Percentiles rank a stretch among this genome's conserved stretches.
Evolutionary conservation across 1,140 invertebrate genomes (phyloP).

Genomic region (Drosophila littoralis): DNA sequence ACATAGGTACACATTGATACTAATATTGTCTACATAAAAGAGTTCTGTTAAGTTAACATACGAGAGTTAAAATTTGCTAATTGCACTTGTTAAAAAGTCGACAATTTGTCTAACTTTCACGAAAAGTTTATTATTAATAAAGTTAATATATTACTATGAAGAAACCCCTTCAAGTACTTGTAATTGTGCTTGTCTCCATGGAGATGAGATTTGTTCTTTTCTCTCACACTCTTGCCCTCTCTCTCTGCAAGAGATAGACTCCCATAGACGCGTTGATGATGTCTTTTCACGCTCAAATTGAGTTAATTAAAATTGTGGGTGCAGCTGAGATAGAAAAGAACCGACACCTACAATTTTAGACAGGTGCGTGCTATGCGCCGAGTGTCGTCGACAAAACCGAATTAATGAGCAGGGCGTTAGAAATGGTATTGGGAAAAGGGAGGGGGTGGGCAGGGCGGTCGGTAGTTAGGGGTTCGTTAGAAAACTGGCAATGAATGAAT

Average conservation of each 20-base stretch:
- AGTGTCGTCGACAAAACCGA: constrained; percentile 50
- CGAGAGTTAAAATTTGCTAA: not conserved
- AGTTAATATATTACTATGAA: constrained; percentile 5
- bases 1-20: not conserved
- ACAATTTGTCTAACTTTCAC: not conserved
- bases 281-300: constrained; percentile 67
- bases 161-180: constrained; percentile 9
- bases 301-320: constrained; percentile 59
- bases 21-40: not conserved
- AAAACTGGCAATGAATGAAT: constrained; percentile 41
- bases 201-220: constrained; percentile 5
- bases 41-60: not conserved
- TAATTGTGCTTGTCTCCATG: constrained; percentile 7
- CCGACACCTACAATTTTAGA: constrained; percentile 41
- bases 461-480: not conserved
- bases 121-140: constrained; percentile 1
- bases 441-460: not conserved
- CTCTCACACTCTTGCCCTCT: not conserved
- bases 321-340: constrained; percentile 26
- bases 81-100: constrained; percentile 13
- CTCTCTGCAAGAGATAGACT: not conserved
- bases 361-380: constrained; percentile 30
- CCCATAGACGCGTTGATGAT: constrained; percentile 61
- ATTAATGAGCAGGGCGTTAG: constrained; percentile 64
- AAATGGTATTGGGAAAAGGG: not conserved